Evolutionary conservation across 53 echinoderm and acorn worm species (phyloP), one percentile per base, ranked within the genome.

Genomic region (Apostichopus leukothele): DNA sequence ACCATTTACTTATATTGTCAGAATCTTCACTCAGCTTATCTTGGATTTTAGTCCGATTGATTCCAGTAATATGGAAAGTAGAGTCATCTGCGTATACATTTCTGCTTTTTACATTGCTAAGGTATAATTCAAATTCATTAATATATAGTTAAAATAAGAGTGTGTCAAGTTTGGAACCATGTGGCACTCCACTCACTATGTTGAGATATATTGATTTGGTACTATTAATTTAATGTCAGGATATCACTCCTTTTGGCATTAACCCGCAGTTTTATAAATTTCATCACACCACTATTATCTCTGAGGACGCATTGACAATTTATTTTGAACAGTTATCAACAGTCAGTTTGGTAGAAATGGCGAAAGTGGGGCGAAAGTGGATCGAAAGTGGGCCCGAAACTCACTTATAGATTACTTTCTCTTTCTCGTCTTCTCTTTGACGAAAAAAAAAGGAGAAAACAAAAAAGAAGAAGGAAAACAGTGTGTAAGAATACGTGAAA

Each of bases 1-100:
- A 76, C 51, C 76, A 76, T 76, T 76, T 26, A 11, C 76, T 76
- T 8, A 54, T 79, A 16, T 52, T 79, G 53, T 79, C 79, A 78
- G 78, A 2, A 78, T 78, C 52, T 79, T 79, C 53, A 79, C 18
- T 79, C 20, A 79, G 53, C 53, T 53, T 79, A 25, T 25, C 25
- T 25, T 25, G 25, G 25, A 25, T 25, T 25, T 25, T 25, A 25
- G 25, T 25, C 25, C 25, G 25, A 25, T 25, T 14, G 12, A 51
- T 78, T 51, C 51, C 78, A 51, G 25, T 76, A 25, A 76, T 10
- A 51, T 51, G 51, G 39, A 51, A 26, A 9, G 76, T 10, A 51
- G 18, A 50, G 53, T 50, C 7, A 11, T 78, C 78, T 8, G 9
- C 51, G 78, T 51, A 23, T 23, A 50, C 52, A 78, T 78, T 16